Base-by-base conservation (phyloP, 2,888 invertebrate genomes). In the Aspidiotus destructor region DNA sequence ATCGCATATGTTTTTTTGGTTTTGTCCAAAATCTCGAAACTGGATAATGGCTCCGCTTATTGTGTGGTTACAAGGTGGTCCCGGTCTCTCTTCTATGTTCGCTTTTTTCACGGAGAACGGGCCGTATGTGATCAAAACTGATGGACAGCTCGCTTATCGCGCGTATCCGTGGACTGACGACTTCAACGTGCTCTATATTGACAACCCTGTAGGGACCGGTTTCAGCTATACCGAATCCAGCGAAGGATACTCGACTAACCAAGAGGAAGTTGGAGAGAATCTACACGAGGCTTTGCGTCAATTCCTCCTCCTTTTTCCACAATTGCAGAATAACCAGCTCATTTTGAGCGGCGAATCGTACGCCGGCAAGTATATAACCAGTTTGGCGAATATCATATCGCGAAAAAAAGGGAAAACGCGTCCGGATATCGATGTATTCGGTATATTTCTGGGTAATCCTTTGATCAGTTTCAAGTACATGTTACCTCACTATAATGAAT, bases 131-230 rank as follows among this genome's bases (percentile, higher is more conserved):
- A 5, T 28, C 28, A 28, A 28, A 28, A 28, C 2, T 5, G 28
- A 28, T 28, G 28, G 28, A 28, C 28, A 78, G 42, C 58, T 63
- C 16, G 9, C 9, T 28, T 16, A 63, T 11, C 75, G 83, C 70
- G 77, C 82, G 69, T 78, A 81, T 71, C 79, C 83, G 41, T 86
- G 85, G 85, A 82, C 82, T 28, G 74, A 80, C 7, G 79, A 81
- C 28, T 79, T 81, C 73, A 82, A 84, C 71, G 75, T 86, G 58
- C 77, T 86, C 52, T 86, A 82, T 74, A 82, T 86, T 70, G 86
- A 86, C 73, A 85, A 84, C 72, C 86, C 86, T 3, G 85, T 84
- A 0, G 84, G 85, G 1, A 78, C 80, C 55, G 86, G 86, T 0
- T 86, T 84, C 74, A 86, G 85, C 74, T 86, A 83, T 74, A 85